Conservation (phyloP, 2,888 invertebrate species). For the Neoaliturus tenellus region DNA sequence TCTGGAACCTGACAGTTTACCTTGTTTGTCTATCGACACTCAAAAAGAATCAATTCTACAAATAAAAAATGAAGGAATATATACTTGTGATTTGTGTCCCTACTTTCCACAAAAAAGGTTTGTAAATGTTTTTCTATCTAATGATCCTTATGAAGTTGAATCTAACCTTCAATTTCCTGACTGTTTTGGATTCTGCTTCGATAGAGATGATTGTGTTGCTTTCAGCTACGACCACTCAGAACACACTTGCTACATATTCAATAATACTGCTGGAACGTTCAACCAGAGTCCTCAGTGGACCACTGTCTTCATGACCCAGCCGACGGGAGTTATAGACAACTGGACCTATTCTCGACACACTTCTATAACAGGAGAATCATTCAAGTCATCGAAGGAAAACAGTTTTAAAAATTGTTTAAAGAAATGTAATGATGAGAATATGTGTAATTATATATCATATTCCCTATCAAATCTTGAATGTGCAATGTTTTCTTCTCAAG, state of each 20-base stretch:
- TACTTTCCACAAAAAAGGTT: constrained; percentile 58
- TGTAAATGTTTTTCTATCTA: constrained; percentile 49
- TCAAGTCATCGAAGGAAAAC: neutral
- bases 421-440: constrained; percentile 11
- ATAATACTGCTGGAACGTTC: constrained; percentile 52
- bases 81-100: constrained; percentile 58
- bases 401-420: constrained; percentile 36
- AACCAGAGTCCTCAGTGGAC: constrained; percentile 53
- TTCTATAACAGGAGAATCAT: neutral
- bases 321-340: constrained; percentile 52
- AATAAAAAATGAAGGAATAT: constrained; percentile 53
- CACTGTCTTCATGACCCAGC: constrained; percentile 60
- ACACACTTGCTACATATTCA: constrained; percentile 50
- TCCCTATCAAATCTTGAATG: neutral
- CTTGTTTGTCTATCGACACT: constrained; percentile 44
- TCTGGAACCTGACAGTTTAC: constrained; percentile 45
- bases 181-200: constrained; percentile 56
- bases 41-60: constrained; percentile 46
- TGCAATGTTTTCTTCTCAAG: constrained; percentile 11
- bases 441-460: constrained; percentile 29
- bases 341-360: constrained; percentile 59
- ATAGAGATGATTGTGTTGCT: constrained; percentile 50
- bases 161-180: constrained; percentile 48
- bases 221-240: constrained; percentile 57
- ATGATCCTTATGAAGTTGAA: neutral